These are phyloP conservation scores for Lasioglossum oenotherae DNA, from an alignment of 2,888 invertebrate species.

Conservation along the genomic window DNA sequence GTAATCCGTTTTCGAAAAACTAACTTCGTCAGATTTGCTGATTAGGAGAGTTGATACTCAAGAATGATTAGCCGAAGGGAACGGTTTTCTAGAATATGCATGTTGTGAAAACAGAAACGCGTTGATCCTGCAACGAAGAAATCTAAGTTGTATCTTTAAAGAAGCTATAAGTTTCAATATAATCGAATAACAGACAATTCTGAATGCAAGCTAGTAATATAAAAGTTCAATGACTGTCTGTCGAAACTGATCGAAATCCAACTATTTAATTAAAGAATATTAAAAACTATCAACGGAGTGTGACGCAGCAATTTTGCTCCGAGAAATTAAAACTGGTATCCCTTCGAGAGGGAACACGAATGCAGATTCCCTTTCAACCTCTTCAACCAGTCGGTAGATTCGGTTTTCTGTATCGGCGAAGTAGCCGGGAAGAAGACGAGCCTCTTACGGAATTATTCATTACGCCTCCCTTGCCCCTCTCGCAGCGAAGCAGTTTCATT, in stretches of 20 bases:
- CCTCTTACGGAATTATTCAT: slow-evolving; percentile 81
- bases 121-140: not conserved
- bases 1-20: not conserved
- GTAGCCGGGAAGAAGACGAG: slow-evolving; percentile 75
- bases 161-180: not conserved
- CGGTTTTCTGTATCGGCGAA: slow-evolving; percentile 70
- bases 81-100: not conserved
- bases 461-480: slow-evolving; percentile 65
- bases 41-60: not conserved
- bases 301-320: slow-evolving; percentile 35
- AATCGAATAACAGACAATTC: not conserved
- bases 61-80: not conserved
- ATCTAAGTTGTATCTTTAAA: not conserved
- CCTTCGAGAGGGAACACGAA: slow-evolving; percentile 33
- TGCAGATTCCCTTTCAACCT: slow-evolving; percentile 65
- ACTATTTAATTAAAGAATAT: slow-evolving; percentile 2
- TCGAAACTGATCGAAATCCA: not conserved
- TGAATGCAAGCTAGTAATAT: not conserved
- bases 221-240: not conserved
- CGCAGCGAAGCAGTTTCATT: slow-evolving; percentile 37
- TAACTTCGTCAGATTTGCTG: not conserved
- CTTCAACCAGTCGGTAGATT: slow-evolving; percentile 54
- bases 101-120: too few species aligned
- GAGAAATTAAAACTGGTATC: slow-evolving; percentile 39
- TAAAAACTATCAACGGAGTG: not conserved